Evolutionary conservation across 2,113 vertebrate species (phyloP).

Genomic region (Pipa parva): DNA sequence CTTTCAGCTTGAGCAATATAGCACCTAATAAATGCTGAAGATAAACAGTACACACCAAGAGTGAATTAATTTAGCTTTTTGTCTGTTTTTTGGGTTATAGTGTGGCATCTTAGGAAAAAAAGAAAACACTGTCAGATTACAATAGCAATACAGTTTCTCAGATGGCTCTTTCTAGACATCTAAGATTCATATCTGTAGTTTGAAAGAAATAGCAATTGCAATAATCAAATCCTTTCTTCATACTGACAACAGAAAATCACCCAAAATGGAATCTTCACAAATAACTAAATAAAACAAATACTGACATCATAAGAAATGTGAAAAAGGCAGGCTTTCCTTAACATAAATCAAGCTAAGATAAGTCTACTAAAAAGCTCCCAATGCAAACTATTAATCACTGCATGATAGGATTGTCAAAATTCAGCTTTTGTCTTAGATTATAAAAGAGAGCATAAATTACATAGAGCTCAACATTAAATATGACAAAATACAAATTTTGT

Average conservation of each 20-base stretch:
- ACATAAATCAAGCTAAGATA: conserved; percentile 15
- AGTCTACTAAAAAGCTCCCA: conserved; percentile 12
- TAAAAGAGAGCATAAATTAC: conserved; percentile 18
- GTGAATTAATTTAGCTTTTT: background rate
- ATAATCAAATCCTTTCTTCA: conserved; percentile 27
- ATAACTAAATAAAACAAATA: conserved; percentile 23
- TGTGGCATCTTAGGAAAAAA: background rate
- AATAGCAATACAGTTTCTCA: conserved; percentile 10
- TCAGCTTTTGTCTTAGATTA: conserved; percentile 6
- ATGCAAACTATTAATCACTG: conserved; percentile 7
- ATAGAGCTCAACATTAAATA: background rate
- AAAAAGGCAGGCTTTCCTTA: conserved; percentile 9
- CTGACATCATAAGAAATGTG: conserved; percentile 27
- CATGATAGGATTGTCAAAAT: conserved; percentile 17
- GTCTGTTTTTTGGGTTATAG: background rate
- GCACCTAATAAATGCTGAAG: too few relatives aligned
- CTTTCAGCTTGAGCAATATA: too few relatives aligned
- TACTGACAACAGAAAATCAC: conserved; percentile 20
- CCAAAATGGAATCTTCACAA: conserved; percentile 15
- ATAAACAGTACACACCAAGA: too few relatives aligned
- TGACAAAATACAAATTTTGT: conserved; percentile 6
- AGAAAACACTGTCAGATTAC: conserved; percentile 11
- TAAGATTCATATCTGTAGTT: conserved; percentile 22
- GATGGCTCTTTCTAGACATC: conserved; percentile 23
- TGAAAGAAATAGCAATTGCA: conserved; percentile 30